Percentiles rank a stretch among this genome's conserved stretches.
Evolutionary conservation across 2,113 vertebrate genomes (phyloP).

Genomic region (Phalacrocorax carbo): DNA sequence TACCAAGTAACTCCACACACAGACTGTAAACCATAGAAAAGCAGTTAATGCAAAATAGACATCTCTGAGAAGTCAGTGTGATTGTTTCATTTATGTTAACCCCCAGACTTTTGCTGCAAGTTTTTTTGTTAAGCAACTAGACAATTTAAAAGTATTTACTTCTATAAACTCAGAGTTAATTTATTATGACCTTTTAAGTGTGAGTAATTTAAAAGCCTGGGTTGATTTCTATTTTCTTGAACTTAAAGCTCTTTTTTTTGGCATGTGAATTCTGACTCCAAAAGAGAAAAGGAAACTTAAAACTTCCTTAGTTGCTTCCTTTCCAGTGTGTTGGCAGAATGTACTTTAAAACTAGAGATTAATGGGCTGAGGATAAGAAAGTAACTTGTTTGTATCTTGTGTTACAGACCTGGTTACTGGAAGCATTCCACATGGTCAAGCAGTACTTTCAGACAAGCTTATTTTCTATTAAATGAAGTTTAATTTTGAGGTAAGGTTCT

Average conservation of each 20-base stretch:
- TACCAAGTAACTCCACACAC: not conserved
- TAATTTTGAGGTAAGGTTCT: constrained; percentile 59
- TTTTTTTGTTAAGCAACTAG: not conserved
- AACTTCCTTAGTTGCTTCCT: constrained; percentile 60
- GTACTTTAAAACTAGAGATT: not conserved
- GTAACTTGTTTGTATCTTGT: constrained; percentile 23
- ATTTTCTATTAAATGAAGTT: constrained; percentile 38
- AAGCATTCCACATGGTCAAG: constrained; percentile 28
- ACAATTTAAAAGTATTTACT: not conserved
- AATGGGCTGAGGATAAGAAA: not conserved
- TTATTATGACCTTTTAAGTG: not conserved
- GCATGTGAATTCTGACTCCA: constrained; percentile 20
- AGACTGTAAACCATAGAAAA: not conserved
- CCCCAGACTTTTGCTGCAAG: not conserved
- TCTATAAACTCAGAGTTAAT: not conserved
- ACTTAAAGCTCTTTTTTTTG: constrained; percentile 8
- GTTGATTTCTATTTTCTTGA: constrained; percentile 32
- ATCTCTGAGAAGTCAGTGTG: not conserved
- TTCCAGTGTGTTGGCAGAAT: not conserved
- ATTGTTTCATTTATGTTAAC: not conserved
- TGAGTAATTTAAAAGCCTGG: not conserved
- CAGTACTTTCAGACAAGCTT: not conserved
- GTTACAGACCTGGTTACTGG: constrained; percentile 47
- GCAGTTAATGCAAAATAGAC: not conserved
- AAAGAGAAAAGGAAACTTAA: constrained; percentile 28